Percentiles rank a stretch among this genome's conserved stretches.
Conservation (phyloP, 1,140 invertebrate genomes). For the Aphis craccivora region DNA sequence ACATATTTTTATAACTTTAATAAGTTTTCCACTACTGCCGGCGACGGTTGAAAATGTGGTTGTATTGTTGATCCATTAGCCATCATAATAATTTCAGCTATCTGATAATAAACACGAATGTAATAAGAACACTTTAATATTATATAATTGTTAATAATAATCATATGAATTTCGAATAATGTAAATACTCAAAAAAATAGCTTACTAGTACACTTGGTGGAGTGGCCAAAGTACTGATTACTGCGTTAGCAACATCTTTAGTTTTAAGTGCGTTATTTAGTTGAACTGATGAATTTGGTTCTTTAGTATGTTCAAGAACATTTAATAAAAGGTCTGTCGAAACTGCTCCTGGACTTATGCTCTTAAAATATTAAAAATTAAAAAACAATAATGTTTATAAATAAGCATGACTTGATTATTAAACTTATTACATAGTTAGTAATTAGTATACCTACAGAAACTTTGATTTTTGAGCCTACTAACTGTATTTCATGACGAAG, state of each 20-base stretch:
- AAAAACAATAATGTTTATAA: too few relatives aligned
- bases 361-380: not conserved
- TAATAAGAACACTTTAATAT: not conserved
- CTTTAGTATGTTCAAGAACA: not conserved
- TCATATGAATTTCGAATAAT: not conserved
- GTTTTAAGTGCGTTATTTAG: not conserved
- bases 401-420: not conserved
- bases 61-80: not conserved
- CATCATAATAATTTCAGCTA: not conserved
- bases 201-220: not conserved
- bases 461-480: not conserved
- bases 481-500: not conserved
- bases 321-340: not conserved
- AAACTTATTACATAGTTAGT: not conserved
- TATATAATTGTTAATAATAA: not conserved
- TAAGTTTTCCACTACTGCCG: not conserved
- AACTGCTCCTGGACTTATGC: not conserved
- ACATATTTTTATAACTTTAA: not conserved
- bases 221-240: not conserved
- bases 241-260: not conserved
- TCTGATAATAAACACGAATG: not conserved
- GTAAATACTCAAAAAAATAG: not conserved
- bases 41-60: not conserved
- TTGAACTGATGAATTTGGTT: not conserved
- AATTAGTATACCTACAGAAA: not conserved